These are phyloP conservation scores for Miniopterus natalensis DNA, from an alignment of 2,113 vertebrate species.

Conservation along the genomic window DNA sequence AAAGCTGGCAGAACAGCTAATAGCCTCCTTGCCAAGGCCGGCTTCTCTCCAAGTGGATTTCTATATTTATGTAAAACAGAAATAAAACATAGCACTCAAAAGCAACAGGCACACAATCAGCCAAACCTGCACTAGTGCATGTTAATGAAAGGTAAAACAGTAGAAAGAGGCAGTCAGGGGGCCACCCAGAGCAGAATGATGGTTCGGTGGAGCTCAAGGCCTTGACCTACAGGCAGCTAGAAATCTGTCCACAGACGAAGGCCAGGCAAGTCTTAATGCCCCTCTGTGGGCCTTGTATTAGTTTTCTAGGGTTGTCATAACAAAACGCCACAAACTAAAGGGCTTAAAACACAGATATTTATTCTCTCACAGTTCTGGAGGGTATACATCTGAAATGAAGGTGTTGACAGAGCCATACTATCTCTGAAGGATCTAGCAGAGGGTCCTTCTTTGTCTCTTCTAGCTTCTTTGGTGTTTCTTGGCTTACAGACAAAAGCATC, in stretches of 20 bases:
- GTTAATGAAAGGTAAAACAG: slow-evolving; percentile 14
- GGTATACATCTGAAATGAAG: not conserved
- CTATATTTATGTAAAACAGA: slow-evolving; percentile 78
- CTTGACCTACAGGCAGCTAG: not conserved
- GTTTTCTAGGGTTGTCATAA: not conserved
- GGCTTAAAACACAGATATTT: not conserved
- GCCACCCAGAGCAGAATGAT: not conserved
- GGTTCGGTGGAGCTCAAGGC: not conserved
- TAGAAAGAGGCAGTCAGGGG: not conserved
- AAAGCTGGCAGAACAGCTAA: slow-evolving; percentile 59
- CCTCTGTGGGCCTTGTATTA: not conserved
- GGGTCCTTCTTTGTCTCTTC: not conserved
- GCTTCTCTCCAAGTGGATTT: slow-evolving; percentile 73
- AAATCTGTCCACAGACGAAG: not conserved
- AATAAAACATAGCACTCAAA: slow-evolving; percentile 73
- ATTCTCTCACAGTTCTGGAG: not conserved
- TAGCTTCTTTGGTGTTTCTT: not conserved
- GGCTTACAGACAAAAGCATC: not conserved
- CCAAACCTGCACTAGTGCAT: not conserved
- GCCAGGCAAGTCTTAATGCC: not conserved
- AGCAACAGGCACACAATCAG: slow-evolving; percentile 38
- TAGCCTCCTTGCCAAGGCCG: slow-evolving; percentile 77
- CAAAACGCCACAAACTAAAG: not conserved
- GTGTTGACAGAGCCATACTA: not conserved
- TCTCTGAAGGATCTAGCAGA: not conserved